Base-by-base conservation (phyloP, 64 coral and sea anemone genomes). In the Montipora sp. region DNA sequence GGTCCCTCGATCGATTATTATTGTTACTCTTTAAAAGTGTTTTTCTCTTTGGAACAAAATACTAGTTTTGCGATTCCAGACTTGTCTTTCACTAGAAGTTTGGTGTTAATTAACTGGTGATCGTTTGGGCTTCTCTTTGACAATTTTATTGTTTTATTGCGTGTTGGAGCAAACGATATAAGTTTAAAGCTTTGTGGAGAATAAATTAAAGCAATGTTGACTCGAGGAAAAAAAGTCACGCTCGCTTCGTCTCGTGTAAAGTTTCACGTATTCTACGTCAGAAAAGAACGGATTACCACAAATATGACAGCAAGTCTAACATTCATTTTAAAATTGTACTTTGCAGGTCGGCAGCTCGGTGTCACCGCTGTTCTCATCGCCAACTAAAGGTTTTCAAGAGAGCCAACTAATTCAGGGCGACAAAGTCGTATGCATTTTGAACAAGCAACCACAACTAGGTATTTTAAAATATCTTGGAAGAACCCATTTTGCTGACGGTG, bases 381-480 rank as follows among this genome's bases (percentile, higher is more conserved):
- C 82, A 22, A 65, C 70, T 23, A 63, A 44, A 71, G 71, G 82
- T 72, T 48, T 72, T 50, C 18, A 85, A 15, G 71, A 46, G 47
- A 85, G 67, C 15, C 59, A 19, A 10, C 82, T 43, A 22, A 85
- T 14, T 48, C 66, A 85, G 69, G 91, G 91, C 48, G 78, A 93
- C 27, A 93, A 75, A 90, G 94, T 99, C 19, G 84, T 96, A 18
- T 99, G 95, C 73, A 84, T 99, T 86, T 87, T 99, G 57, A 94
- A 99, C 59, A 99, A 92, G 72, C 85, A 90, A 53, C 78, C 88
- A 45, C 83, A 88, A 77, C 55, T 79, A 67, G 98, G 98, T 75
- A 77, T 92, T 57, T 77, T 96, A n/a, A 93, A 90, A 59, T 99
- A 94, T 79, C 75, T 94, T 69, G 98, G 98, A 16, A 81, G 61